These are phyloP conservation scores for Anticlea derivata DNA, from an alignment of 2,888 invertebrate genomes.

Conservation along the genomic window DNA sequence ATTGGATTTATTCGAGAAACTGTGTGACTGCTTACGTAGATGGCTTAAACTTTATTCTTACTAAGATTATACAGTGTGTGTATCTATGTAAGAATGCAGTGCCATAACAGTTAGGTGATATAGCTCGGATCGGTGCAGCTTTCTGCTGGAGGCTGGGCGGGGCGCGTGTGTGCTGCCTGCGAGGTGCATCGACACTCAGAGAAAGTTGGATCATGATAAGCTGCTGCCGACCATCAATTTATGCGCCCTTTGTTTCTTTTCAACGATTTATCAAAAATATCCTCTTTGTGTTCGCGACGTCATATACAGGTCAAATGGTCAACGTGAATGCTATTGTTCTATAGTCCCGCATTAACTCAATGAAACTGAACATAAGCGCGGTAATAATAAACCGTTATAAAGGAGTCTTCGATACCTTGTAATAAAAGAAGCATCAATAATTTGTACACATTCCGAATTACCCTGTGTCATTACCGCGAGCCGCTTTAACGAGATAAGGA, in stretches of 20 bases:
- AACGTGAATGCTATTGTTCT: slow-evolving; percentile 35
- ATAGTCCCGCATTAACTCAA: slow-evolving; percentile 19
- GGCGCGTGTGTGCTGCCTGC: slow-evolving; percentile 43
- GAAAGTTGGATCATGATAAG: slow-evolving; percentile 81
- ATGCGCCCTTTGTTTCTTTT: slow-evolving; percentile 81
- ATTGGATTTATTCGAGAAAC: too few species aligned
- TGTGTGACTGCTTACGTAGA: not conserved
- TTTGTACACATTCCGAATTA: slow-evolving; percentile 31
- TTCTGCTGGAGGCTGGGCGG: slow-evolving; percentile 31
- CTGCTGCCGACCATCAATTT: slow-evolving; percentile 71
- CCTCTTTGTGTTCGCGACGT: slow-evolving; percentile 53
- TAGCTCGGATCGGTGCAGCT: slow-evolving; percentile 32
- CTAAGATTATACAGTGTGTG: slow-evolving; percentile 9
- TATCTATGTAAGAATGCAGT: slow-evolving; percentile 29
- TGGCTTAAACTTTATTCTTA: slow-evolving; percentile 11
- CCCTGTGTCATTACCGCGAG: slow-evolving; percentile 53
- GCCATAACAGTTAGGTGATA: slow-evolving; percentile 34
- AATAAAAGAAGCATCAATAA: slow-evolving; percentile 24
- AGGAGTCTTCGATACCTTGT: slow-evolving; percentile 20
- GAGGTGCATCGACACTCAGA: slow-evolving; percentile 61
- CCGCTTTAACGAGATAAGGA: slow-evolving; percentile 61
- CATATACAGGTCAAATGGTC: slow-evolving; percentile 56
- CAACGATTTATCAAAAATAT: slow-evolving; percentile 74
- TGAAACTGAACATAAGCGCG: slow-evolving; percentile 18
- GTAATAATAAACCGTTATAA: slow-evolving; percentile 22